Percentiles rank a stretch among this genome's conserved stretches.
phyloP scores from a whole-genome alignment of 2,888 invertebrate species.

The Baronia brevicornis region DNA sequence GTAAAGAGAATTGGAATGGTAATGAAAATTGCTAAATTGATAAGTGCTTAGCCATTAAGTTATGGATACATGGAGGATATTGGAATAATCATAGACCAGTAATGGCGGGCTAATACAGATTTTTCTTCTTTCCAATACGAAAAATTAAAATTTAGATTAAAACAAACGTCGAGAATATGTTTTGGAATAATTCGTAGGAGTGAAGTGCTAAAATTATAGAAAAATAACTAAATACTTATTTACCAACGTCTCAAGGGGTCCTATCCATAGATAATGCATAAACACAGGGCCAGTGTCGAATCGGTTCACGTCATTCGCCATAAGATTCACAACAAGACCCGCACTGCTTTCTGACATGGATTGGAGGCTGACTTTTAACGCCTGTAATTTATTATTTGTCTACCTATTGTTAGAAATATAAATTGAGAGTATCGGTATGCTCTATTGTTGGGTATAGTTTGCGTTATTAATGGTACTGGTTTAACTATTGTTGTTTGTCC shows the following conservation, averaged over 20 bases:
- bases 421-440: slow-evolving; percentile 1
- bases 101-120: too few relatives aligned
- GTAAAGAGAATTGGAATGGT: too few relatives aligned
- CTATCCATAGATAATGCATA: slow-evolving; percentile 84
- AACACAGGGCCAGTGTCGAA: slow-evolving; percentile 83
- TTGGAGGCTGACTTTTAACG: slow-evolving; percentile 59
- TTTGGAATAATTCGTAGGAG: background rate
- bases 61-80: too few relatives aligned
- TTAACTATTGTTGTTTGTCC: too few relatives aligned
- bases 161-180: too few relatives aligned
- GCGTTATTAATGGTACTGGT: too few relatives aligned
- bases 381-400: slow-evolving; percentile 32
- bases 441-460: too few relatives aligned
- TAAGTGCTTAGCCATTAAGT: too few relatives aligned
- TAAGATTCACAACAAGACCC: slow-evolving; percentile 73
- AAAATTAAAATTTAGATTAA: too few relatives aligned
- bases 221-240: slow-evolving; percentile 5
- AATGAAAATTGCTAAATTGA: too few relatives aligned
- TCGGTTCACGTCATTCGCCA: slow-evolving; percentile 86
- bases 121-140: too few relatives aligned
- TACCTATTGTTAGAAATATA: background rate
- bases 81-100: too few relatives aligned
- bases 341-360: slow-evolving; percentile 56
- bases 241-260: slow-evolving; percentile 81
- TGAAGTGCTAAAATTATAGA: background rate